Base-by-base conservation (phyloP, 2,888 invertebrate genomes). In the Drosophila mercatorum region DNA sequence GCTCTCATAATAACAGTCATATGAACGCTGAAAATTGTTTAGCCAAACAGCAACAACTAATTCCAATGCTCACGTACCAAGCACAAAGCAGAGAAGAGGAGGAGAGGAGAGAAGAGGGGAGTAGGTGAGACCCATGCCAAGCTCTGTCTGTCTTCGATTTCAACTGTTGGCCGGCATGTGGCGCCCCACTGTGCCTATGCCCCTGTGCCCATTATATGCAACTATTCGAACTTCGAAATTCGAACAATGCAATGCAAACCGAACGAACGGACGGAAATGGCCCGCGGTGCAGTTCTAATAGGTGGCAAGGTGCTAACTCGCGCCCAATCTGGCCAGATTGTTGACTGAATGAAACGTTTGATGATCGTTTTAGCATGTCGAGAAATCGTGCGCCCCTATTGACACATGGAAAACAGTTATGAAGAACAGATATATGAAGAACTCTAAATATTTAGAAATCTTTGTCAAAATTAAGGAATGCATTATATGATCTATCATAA, bases 11-110 rank as follows among this genome's bases (percentile, higher is more conserved):
- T 71, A 44, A 43, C 70, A 70, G 73, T 77, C 82, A 80, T 70
- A 69, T 53, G 69, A 76, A 61, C 61, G 60, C 53, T 62, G 59
- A 81, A 69, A 74, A 85, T 80, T 74, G 59, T 59, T 63, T 58
- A 40, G 43, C 57, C 60, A 88, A 86, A 88, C 71, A 17, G 17
- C 17, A 85, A 26, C 47, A 60, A 57, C 72, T 75, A 78, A 83
- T 72, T 68, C 58, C 57, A 78, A 68, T 76, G 81, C 73, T 74
- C 87, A 83, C 87, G 81, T 83, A 86, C 87, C 75, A 41, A 28
- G 47, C 41, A 43, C 31, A 56, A 76, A 73, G 4, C 10, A 26
- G 22, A 14, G 41, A n/a, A 68, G 68, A 22, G 22, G 1, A 22
- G 22, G 38, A 49, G 22, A 68, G 69, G 38, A 34, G 22, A 17